A percentile compares a stretch with the other conserved stretches of the same genome.
phyloP scores from a whole-genome alignment of 2,888 invertebrate genomes.

The Hipparchia semele region DNA sequence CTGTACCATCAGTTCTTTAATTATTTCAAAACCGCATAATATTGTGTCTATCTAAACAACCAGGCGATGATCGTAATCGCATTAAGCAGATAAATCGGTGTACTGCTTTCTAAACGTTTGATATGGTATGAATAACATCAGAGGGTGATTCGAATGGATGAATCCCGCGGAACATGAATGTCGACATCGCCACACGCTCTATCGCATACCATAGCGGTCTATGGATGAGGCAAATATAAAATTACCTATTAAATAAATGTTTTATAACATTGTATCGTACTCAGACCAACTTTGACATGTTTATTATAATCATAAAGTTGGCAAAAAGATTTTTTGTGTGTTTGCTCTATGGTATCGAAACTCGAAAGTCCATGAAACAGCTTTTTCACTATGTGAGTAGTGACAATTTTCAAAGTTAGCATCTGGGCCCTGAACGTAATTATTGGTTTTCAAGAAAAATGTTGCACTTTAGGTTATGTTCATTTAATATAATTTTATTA shows the following conservation, averaged over 20 bases:
- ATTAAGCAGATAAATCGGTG: constrained; percentile 57
- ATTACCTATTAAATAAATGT: background rate
- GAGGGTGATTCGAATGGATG: constrained; percentile 71
- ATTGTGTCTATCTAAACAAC: background rate
- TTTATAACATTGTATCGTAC: background rate
- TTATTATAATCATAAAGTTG: no score
- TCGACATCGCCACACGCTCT: constrained; percentile 38
- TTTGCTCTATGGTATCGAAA: no score
- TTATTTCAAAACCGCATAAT: background rate
- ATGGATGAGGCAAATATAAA: constrained; percentile 57
- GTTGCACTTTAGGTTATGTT: no score
- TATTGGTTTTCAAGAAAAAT: no score
- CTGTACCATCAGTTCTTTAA: no score
- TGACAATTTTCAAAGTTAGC: no score
- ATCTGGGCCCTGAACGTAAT: no score
- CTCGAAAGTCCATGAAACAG: no score
- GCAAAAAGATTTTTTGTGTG: no score
- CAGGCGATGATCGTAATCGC: constrained; percentile 40
- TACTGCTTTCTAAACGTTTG: constrained; percentile 73
- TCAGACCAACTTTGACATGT: no score
- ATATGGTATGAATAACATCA: constrained; percentile 78
- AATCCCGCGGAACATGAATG: constrained; percentile 47
- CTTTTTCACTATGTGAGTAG: no score
- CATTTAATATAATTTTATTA: no score
- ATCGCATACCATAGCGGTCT: constrained; percentile 31